A percentile compares a stretch with the other conserved stretches of the same genome.
These are phyloP conservation scores for Limnephilus rhombicus DNA, from an alignment of 2,888 invertebrate genomes.

Conservation along the genomic window DNA sequence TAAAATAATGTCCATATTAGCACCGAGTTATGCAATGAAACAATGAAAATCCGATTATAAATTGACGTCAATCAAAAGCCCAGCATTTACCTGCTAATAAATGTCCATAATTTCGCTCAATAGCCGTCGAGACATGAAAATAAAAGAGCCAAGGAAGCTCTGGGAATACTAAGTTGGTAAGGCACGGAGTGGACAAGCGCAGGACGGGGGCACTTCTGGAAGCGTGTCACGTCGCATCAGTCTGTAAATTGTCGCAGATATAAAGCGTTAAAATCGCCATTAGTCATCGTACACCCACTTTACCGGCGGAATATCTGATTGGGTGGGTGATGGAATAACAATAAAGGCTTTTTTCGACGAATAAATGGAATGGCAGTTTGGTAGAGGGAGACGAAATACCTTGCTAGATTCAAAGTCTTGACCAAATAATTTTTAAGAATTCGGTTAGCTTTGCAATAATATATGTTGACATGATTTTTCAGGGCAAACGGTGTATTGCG, in stretches of 20 bases:
- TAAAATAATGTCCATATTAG: background rate
- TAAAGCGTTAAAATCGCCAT: constrained; percentile 62
- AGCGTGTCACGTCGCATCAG: constrained; percentile 56
- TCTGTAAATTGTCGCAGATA: constrained; percentile 66
- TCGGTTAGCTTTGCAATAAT: no score
- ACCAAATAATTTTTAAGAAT: no score
- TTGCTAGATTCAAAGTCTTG: no score
- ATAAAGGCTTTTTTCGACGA: background rate
- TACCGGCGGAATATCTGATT: constrained; percentile 49
- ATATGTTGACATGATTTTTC: no score
- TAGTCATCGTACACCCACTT: constrained; percentile 60
- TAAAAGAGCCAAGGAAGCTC: background rate
- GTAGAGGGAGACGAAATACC: background rate
- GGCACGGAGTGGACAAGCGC: background rate
- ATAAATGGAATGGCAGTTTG: background rate
- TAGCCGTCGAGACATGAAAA: constrained; percentile 41
- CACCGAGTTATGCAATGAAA: background rate
- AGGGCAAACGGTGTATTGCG: no score
- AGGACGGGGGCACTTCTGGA: background rate
- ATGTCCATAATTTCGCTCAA: constrained; percentile 39
- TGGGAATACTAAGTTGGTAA: background rate
- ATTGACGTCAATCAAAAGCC: constrained; percentile 41
- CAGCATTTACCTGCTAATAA: constrained; percentile 36
- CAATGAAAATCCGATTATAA: constrained; percentile 13
- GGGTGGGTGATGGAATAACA: background rate